A percentile compares a stretch with the other conserved stretches of the same genome.
These are phyloP conservation scores for Reticulitermes speratus DNA, from an alignment of 1,140 invertebrate genomes.

Conservation along the genomic window DNA sequence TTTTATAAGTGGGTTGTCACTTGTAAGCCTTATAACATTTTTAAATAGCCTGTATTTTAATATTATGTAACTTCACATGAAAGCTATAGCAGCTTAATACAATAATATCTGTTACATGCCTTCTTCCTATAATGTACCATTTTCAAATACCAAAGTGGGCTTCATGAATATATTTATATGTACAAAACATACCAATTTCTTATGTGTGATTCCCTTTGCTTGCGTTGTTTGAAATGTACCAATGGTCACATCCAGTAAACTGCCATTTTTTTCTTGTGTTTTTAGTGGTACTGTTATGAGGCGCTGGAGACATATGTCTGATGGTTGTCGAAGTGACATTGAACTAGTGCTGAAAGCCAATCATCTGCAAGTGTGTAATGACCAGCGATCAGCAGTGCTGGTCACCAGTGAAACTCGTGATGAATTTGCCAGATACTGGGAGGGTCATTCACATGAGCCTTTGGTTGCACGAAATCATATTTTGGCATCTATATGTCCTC, in stretches of 20 bases:
- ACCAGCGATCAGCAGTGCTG: slow-evolving; percentile 57
- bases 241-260: background rate
- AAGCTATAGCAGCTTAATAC: no score
- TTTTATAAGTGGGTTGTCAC: no score
- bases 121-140: background rate
- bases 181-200: no score
- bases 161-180: no score
- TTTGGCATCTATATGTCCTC: slow-evolving; percentile 78
- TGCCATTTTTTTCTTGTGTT: slow-evolving; percentile 33
- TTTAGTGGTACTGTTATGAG: slow-evolving; percentile 73
- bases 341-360: slow-evolving; percentile 73
- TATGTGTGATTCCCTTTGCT: no score
- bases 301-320: slow-evolving; percentile 64
- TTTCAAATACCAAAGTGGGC: no score
- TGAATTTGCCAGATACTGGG: slow-evolving; percentile 77
- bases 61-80: no score
- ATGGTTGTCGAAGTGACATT: slow-evolving; percentile 64
- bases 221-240: no score
- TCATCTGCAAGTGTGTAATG: slow-evolving; percentile 71
- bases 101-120: background rate
- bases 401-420: slow-evolving; percentile 69
- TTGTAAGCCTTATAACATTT: no score
- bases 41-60: no score
- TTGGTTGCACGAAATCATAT: slow-evolving; percentile 77
- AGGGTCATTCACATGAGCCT: slow-evolving; percentile 58